Percentiles rank a stretch among this genome's conserved stretches.
Evolutionary conservation across 2,888 invertebrate genomes (phyloP).

Genomic region (Leucoptera coffeella): DNA sequence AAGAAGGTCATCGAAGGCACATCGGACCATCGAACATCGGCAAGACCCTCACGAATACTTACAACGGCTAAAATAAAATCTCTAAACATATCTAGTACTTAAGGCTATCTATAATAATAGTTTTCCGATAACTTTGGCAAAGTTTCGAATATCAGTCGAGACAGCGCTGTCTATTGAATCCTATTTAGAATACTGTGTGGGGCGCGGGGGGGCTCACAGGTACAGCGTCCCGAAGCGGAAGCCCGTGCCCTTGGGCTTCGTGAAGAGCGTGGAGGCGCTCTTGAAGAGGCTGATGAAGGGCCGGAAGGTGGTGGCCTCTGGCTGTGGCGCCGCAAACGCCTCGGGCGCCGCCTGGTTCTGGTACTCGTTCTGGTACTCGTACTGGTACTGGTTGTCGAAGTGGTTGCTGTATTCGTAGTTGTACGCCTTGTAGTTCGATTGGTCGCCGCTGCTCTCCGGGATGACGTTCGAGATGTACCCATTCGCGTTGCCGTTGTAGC

Average conservation of each 20-base stretch:
- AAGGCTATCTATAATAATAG: no score
- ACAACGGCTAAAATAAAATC: no score
- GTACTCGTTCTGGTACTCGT: conserved; percentile 19
- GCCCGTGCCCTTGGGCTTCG: conserved; percentile 30
- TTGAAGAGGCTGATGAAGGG: conserved; percentile 42
- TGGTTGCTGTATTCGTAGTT: conserved; percentile 32
- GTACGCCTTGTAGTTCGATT: conserved; percentile 23
- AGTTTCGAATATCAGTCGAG: no score
- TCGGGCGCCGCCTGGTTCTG: conserved; percentile 8
- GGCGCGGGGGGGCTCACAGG: conserved; percentile 18
- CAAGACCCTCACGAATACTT: no score
- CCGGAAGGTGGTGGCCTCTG: conserved; percentile 24
- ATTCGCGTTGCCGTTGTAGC: no score
- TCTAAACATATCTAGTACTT: no score
- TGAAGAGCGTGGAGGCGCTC: conserved; percentile 33
- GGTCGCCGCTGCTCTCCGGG: conserved; percentile 44
- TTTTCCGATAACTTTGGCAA: no score
- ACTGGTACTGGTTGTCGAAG: conserved; percentile 27
- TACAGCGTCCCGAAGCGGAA: conserved; percentile 38
- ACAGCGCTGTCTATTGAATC: no score
- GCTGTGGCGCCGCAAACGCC: neutral
- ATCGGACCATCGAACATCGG: no score
- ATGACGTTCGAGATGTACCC: conserved; percentile 48
- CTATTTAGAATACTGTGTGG: no score
- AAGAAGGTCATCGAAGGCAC: no score